Evolutionary conservation across 2,888 invertebrate species (phyloP).

Genomic region (Smittia aterrima): DNA sequence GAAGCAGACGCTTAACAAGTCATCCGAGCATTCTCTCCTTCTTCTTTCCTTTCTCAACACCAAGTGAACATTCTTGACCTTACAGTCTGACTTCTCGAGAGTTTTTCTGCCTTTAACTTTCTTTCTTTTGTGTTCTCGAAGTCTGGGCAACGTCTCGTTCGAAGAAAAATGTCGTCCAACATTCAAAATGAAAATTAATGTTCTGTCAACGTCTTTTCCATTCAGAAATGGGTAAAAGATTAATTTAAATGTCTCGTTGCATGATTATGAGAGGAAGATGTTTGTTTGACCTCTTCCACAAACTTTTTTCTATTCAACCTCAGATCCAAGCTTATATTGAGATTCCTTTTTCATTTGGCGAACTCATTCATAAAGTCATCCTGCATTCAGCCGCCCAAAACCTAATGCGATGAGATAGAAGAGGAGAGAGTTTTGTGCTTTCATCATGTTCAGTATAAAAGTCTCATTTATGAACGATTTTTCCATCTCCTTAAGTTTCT

Average conservation of each 20-base stretch:
- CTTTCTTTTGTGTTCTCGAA: background rate
- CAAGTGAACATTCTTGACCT: background rate
- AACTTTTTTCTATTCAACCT: background rate
- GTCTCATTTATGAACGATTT: constrained; percentile 14
- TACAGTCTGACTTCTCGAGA: background rate
- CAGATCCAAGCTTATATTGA: background rate
- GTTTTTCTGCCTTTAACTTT: background rate
- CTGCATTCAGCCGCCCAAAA: background rate
- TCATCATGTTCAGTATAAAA: constrained; percentile 13
- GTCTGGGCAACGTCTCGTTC: background rate
- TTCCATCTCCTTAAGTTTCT: background rate
- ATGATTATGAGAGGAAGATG: background rate
- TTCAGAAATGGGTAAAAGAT: constrained; percentile 16
- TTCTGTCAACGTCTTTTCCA: constrained; percentile 18
- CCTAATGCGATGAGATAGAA: constrained; percentile 1
- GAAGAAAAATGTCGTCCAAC: background rate
- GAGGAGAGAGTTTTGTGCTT: background rate
- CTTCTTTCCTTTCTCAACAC: too few relatives aligned
- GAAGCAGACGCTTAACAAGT: too few relatives aligned
- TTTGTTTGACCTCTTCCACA: constrained; percentile 14
- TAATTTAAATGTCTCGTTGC: constrained; percentile 17
- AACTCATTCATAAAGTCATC: background rate
- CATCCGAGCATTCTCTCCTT: too few relatives aligned
- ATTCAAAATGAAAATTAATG: constrained; percentile 19
- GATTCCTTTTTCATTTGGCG: background rate